A percentile compares a stretch with the other conserved stretches of the same genome.
Evolutionary conservation across 2,888 invertebrate genomes (phyloP).

Genomic region (Cephus runcator): DNA sequence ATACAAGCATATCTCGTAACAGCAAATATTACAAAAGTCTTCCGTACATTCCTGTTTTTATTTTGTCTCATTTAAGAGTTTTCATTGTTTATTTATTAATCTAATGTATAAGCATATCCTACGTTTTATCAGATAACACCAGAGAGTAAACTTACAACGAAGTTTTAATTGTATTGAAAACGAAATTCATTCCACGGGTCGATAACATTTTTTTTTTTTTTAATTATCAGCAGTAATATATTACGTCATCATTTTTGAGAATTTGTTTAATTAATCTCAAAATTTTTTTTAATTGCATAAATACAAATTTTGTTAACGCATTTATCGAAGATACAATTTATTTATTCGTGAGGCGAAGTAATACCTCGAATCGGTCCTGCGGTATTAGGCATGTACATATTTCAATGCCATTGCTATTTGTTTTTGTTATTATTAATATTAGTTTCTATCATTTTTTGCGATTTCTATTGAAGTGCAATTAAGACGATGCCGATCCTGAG

Average conservation of each 20-base stretch:
- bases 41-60: conserved; percentile 35
- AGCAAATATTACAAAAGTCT: conserved; percentile 58
- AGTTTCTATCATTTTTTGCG: not conserved
- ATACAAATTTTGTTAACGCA: not conserved
- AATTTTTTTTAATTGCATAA: too few relatives aligned
- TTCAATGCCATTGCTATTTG: not conserved
- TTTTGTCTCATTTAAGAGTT: conserved; percentile 7
- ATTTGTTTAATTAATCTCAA: too few relatives aligned
- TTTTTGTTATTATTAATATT: not conserved
- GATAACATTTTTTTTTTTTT: too few relatives aligned
- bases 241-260: too few relatives aligned
- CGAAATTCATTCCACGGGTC: not conserved
- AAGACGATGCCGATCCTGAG: conserved; percentile 14
- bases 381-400: not conserved
- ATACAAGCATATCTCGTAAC: conserved; percentile 22
- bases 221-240: too few relatives aligned
- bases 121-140: conserved; percentile 18
- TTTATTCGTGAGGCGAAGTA: not conserved
- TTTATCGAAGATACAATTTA: not conserved
- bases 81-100: conserved; percentile 19
- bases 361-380: not conserved
- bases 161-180: conserved; percentile 12
- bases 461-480: conserved; percentile 17
- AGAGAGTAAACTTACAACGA: conserved; percentile 20
- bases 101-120: not conserved